Conservation (phyloP, 2,888 invertebrate species). For the Bhutanitis thaidina region DNA sequence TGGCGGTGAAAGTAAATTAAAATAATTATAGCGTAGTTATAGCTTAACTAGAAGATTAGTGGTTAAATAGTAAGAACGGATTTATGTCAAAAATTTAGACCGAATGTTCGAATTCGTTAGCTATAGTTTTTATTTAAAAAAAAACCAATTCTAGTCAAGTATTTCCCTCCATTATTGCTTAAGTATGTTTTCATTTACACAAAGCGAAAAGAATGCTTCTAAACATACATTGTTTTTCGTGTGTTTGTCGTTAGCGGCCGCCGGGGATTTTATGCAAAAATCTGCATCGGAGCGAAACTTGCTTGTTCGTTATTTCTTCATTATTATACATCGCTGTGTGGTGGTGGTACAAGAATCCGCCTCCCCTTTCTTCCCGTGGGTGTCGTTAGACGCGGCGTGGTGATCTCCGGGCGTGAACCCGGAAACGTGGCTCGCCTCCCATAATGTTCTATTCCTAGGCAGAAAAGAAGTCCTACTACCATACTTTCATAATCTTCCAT, state of each 20-base stretch:
- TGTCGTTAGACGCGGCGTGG: neutral
- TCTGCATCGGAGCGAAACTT: slow-evolving; percentile 1
- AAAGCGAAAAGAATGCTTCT: slow-evolving; percentile 16
- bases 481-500: too few relatives aligned
- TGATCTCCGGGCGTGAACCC: neutral
- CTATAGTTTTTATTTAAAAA: neutral
- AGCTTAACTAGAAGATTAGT: too few relatives aligned
- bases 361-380: neutral
- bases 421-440: too few relatives aligned
- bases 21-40: too few relatives aligned
- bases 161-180: neutral
- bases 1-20: too few relatives aligned
- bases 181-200: slow-evolving; percentile 3
- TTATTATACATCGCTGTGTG: neutral
- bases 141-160: neutral
- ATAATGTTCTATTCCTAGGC: too few relatives aligned
- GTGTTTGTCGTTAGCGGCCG: neutral
- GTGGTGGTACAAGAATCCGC: neutral
- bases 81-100: too few relatives aligned
- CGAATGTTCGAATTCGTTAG: too few relatives aligned
- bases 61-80: too few relatives aligned
- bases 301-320: neutral
- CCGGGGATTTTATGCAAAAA: neutral
- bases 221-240: slow-evolving; percentile 22
- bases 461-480: too few relatives aligned